phyloP scores from a whole-genome alignment of 2,797 vertebrate genomes.

The Pseudotriccus pelzelni region DNA sequence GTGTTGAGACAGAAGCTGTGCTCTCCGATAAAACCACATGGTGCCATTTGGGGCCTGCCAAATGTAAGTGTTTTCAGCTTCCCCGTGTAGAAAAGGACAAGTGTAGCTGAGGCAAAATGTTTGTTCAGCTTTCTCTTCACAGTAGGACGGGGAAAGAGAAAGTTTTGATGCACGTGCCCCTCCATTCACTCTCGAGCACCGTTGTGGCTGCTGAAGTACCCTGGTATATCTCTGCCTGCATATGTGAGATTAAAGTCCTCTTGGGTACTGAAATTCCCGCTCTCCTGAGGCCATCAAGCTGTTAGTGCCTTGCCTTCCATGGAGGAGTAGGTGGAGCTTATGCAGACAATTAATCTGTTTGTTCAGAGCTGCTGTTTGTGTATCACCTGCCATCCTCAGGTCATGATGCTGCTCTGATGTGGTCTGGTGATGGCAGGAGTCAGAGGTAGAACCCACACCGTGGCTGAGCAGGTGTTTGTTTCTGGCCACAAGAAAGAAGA shows the following conservation, averaged over 20 bases:
- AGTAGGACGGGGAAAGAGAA: neutral
- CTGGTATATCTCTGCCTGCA: neutral
- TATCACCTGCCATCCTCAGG: neutral
- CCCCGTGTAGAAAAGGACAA: neutral
- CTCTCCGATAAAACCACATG: neutral
- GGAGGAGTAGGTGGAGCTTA: neutral
- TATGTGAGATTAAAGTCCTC: neutral
- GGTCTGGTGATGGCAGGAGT: neutral
- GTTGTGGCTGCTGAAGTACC: neutral
- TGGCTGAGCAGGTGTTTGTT: neutral
- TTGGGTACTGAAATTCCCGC: neutral
- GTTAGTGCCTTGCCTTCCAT: neutral
- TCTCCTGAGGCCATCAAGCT: neutral
- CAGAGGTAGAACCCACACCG: neutral
- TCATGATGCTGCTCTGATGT: neutral
- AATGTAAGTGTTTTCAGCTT: neutral
- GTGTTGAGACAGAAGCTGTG: neutral
- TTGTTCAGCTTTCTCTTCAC: slow-evolving; percentile 1
- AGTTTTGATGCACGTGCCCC: accelerated
- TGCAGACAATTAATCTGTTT: neutral
- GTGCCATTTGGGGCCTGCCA: neutral
- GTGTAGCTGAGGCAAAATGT: neutral
- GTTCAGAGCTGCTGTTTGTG: neutral
- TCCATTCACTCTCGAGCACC: neutral
- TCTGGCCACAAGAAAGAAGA: neutral